Evolutionary conservation across 2,797 vertebrate genomes (phyloP).

Genomic region (Sorex maritimensis): DNA sequence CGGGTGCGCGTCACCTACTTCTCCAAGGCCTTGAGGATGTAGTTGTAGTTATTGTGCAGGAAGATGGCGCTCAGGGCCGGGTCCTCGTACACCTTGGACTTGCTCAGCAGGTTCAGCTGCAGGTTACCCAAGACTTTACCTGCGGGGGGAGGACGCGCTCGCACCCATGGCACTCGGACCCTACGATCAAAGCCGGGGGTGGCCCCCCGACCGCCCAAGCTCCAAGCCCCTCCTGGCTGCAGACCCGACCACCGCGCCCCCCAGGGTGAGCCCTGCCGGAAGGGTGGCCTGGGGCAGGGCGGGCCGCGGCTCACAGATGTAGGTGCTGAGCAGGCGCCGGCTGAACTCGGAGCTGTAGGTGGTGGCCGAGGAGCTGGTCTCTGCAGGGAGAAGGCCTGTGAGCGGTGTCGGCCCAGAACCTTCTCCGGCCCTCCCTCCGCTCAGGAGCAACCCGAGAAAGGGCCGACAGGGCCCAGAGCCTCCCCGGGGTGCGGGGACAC

Average conservation of each 20-base stretch:
- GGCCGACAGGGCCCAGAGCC: neutral
- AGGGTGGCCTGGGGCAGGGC: neutral
- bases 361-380: conserved; percentile 95
- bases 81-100: conserved; percentile 99
- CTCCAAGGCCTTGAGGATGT: conserved; percentile 98
- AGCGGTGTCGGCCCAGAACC: neutral
- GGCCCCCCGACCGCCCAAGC: too few relatives aligned
- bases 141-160: conserved; percentile 80
- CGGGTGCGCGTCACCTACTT: conserved; percentile 91
- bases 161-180: too few relatives aligned
- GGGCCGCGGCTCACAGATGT: conserved; percentile 94
- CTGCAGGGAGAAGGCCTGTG: conserved; percentile 89
- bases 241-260: too few relatives aligned
- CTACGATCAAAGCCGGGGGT: too few relatives aligned
- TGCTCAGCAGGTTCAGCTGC: conserved; percentile 97
- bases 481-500: neutral
- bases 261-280: neutral
- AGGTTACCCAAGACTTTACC: conserved; percentile 98
- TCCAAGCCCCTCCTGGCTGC: too few relatives aligned
- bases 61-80: conserved; percentile 97
- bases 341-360: conserved; percentile 98
- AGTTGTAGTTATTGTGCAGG: conserved; percentile 99
- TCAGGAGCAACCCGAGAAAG: neutral
- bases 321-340: conserved; percentile 96
- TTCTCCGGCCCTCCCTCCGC: neutral